Base-by-base conservation (phyloP, 2,113 vertebrate species). In the Aythya baeri region DNA sequence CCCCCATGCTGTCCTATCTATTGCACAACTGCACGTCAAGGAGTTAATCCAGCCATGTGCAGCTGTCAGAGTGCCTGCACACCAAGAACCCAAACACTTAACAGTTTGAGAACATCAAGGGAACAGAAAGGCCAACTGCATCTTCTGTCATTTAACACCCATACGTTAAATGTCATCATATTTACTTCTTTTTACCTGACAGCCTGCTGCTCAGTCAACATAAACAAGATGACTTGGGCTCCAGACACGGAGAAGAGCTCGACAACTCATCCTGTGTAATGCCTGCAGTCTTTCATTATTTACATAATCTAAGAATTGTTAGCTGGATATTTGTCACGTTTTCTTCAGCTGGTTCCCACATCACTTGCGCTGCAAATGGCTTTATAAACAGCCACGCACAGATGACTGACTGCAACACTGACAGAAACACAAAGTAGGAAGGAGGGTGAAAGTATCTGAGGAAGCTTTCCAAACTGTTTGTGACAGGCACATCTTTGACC, bases 21-120 rank as follows among this genome's bases (percentile, higher is more conserved):
- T 43, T 88, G 84, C 89, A 94, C 95, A 93, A 71, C 58, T 17
- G 43, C 63, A 89, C 25, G 70, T 96, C 91, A 90, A 88, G 94
- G 92, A 93, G 70, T 76, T 97, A 96, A 96, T 96, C 95, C 95
- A 14, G 4, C 93, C 89, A 93, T 91, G 91, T 95, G 95, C 91
- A 96, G 94, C 95, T 94, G 73, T 25, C 81, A 50, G 36, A 80
- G 85, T 65, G 82, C 63, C 50, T 8, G 23, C 78, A 27, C 36
- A 12, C 86, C 74, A 76, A 57, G 68, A 90, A 85, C 41, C 14
- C 84, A 63, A 84, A 54, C 93, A 89, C 58, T 75, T 55, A 62
- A 34, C n/a, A 63, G 5, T 8, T 62, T 38, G 50, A 31, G 65
- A 94, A 62, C 44, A 76, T 17, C 22, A 14, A 71, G 73, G 41